phyloP scores from a whole-genome alignment of 2,797 vertebrate genomes.

The Micrastur ruficollis region DNA sequence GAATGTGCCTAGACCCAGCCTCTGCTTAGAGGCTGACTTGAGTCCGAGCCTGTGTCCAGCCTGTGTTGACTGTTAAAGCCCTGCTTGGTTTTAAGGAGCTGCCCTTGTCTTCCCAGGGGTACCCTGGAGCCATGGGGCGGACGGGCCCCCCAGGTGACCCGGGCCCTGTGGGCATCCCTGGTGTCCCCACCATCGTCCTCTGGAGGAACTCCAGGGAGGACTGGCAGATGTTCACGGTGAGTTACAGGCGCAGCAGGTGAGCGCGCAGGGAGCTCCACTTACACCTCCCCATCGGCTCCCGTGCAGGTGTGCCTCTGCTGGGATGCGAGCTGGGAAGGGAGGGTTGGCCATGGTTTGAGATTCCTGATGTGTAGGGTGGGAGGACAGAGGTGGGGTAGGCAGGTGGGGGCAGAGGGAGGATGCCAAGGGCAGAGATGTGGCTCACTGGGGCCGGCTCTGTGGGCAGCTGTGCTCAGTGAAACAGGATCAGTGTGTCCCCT shows the following conservation, averaged over 20 bases:
- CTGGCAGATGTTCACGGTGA: slow-evolving; percentile 83
- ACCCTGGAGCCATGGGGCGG: slow-evolving; percentile 75
- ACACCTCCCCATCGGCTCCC: not conserved
- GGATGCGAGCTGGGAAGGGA: not conserved
- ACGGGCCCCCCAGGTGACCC: slow-evolving; percentile 72
- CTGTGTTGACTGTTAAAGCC: not conserved
- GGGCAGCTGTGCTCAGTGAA: not conserved
- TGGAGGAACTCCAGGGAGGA: slow-evolving; percentile 88
- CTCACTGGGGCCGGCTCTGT: not conserved
- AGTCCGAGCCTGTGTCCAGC: not conserved
- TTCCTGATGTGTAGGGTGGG: not conserved
- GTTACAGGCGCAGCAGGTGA: rapidly evolving
- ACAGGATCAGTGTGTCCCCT: rapidly evolving
- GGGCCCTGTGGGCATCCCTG: slow-evolving; percentile 79
- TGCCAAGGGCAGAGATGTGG: not conserved
- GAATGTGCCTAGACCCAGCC: not conserved
- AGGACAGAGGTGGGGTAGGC: not conserved
- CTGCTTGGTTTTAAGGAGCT: not conserved
- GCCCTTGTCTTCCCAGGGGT: slow-evolving; percentile 72
- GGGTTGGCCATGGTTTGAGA: rapidly evolving
- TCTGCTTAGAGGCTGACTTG: not conserved
- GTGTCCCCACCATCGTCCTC: slow-evolving; percentile 82
- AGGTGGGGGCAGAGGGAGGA: not conserved
- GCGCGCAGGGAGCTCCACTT: rapidly evolving
- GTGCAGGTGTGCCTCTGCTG: not conserved